A percentile compares a stretch with the other conserved stretches of the same genome.
phyloP scores from a whole-genome alignment of 1,140 invertebrate genomes.

The Tribolium madens region DNA sequence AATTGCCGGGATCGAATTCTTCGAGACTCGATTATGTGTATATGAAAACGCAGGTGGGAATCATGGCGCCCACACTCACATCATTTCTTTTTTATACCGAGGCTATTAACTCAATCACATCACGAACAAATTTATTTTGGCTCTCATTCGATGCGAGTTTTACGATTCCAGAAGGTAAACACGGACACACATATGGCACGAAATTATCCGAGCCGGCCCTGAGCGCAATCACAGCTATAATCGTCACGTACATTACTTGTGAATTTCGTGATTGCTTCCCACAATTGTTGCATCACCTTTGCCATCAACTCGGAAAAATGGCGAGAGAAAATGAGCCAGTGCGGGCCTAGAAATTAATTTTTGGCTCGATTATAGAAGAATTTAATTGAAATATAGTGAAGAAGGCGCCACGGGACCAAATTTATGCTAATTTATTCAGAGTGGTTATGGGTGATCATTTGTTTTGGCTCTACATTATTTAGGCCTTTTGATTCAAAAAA shows the following conservation, averaged over 20 bases:
- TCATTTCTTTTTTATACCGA: not conserved
- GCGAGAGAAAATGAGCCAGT: not conserved
- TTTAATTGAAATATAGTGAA: slow-evolving; percentile 47
- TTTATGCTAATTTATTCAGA: slow-evolving; percentile 48
- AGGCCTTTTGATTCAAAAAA: slow-evolving; percentile 36
- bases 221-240: not conserved
- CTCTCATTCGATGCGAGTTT: slow-evolving; percentile 12
- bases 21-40: slow-evolving; percentile 1
- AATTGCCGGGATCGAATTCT: slow-evolving; percentile 22
- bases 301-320: slow-evolving; percentile 38
- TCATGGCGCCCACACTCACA: slow-evolving; percentile 16
- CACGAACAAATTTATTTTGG: slow-evolving; percentile 30
- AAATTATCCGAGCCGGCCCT: not conserved
- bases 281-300: slow-evolving; percentile 47
- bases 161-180: slow-evolving; percentile 14
- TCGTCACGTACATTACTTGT: slow-evolving; percentile 17
- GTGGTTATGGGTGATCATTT: slow-evolving; percentile 42
- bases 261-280: slow-evolving; percentile 33
- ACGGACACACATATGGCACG: not conserved
- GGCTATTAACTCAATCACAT: slow-evolving; percentile 34
- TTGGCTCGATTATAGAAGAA: slow-evolving; percentile 15
- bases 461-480: slow-evolving; percentile 45
- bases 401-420: slow-evolving; percentile 37
- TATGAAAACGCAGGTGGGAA: slow-evolving; percentile 35
- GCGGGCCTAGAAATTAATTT: slow-evolving; percentile 25